Conservation (phyloP, 2,113 vertebrate species). For the Paralichthys olivaceus region DNA sequence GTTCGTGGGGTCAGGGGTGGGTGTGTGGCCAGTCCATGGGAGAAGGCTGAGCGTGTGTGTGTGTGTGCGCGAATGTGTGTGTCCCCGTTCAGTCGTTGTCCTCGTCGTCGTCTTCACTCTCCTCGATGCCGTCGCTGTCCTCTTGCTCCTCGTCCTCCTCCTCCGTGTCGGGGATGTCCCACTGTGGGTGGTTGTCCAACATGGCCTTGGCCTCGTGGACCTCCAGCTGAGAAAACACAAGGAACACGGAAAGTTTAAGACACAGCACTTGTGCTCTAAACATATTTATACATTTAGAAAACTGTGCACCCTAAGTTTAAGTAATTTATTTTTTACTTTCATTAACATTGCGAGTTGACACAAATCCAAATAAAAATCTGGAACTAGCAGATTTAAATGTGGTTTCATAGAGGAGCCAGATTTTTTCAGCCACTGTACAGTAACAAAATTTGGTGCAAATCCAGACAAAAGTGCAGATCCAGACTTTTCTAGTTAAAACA, state of each 20-base stretch:
- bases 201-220: conserved; percentile 98
- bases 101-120: conserved; percentile 97
- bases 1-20: conserved; percentile 33
- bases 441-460: too few relatives aligned
- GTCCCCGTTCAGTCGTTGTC: conserved; percentile 86
- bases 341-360: too few relatives aligned
- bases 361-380: too few relatives aligned
- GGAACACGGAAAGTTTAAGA: not conserved
- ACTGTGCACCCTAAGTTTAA: too few relatives aligned
- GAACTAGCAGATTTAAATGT: not conserved
- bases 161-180: conserved; percentile 94
- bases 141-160: conserved; percentile 99
- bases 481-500: too few relatives aligned
- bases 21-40: conserved; percentile 48
- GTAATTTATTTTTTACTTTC: too few relatives aligned
- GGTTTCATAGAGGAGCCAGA: too few relatives aligned
- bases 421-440: too few relatives aligned
- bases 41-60: conserved; percentile 47
- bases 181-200: conserved; percentile 97
- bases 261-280: not conserved
- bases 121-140: conserved; percentile 99
- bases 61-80: conserved; percentile 28
- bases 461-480: too few relatives aligned
- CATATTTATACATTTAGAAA: too few relatives aligned
- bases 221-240: conserved; percentile 86